Conservation (phyloP, 2,888 invertebrate species). For the Matsumyia berberina region DNA sequence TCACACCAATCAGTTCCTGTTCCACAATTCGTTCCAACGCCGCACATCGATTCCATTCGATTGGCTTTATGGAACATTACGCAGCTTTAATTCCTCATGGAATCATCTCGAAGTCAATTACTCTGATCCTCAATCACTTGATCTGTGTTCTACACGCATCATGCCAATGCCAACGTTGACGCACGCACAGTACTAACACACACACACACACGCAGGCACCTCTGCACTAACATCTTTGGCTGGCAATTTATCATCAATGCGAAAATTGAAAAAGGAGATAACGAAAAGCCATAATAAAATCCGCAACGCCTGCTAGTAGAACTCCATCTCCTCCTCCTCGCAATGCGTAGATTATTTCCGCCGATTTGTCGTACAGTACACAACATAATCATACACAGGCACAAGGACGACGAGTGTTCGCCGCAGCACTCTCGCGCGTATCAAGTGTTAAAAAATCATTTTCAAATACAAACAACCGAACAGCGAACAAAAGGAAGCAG, state of each 20-base stretch:
- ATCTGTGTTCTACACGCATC: conserved; percentile 38
- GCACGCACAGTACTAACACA: too few species aligned
- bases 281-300: conserved; percentile 65
- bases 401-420: conserved; percentile 18
- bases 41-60: conserved; percentile 52
- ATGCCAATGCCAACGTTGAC: too few species aligned
- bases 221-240: conserved; percentile 37
- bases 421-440: background rate
- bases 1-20: background rate
- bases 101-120: conserved; percentile 65
- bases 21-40: conserved; percentile 45
- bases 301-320: conserved; percentile 48
- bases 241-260: conserved; percentile 55
- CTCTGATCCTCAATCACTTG: conserved; percentile 51
- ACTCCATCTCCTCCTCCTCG: conserved; percentile 18
- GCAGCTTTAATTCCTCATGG: conserved; percentile 59
- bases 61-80: conserved; percentile 52
- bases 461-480: conserved; percentile 42
- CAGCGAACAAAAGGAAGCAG: too few species aligned
- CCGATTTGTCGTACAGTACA: conserved; percentile 47
- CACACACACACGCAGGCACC: background rate
- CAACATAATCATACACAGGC: conserved; percentile 27
- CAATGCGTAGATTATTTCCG: conserved; percentile 53
- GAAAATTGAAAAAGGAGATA: conserved; percentile 65
- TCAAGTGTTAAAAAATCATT: conserved; percentile 60